A percentile compares a stretch with the other conserved stretches of the same genome.
phyloP scores from a whole-genome alignment of 1,140 invertebrate species.

The Drosophila nebulosa region DNA sequence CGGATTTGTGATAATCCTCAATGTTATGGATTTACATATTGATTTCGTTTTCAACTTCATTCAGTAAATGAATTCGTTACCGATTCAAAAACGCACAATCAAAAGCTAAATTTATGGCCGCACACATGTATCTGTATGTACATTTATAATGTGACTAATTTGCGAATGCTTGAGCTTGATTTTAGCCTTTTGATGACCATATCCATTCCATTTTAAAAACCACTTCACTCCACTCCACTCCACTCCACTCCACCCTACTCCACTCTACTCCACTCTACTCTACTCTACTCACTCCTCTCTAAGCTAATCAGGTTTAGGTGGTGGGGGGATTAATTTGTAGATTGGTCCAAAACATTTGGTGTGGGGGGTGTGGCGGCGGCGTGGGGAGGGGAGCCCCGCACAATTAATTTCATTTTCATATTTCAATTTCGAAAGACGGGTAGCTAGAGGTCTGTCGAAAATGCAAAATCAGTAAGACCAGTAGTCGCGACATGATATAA shows the following conservation, averaged over 20 bases:
- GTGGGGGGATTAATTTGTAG: background rate
- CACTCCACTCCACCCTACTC: background rate
- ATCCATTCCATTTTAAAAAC: slow-evolving; percentile 18
- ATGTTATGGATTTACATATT: background rate
- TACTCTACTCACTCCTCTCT: background rate
- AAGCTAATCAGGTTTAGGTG: slow-evolving; percentile 13
- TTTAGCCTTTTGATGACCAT: slow-evolving; percentile 34
- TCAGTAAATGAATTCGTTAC: slow-evolving; percentile 53
- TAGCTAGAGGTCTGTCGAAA: slow-evolving; percentile 55
- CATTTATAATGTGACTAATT: slow-evolving; percentile 73
- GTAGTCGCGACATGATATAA: slow-evolving; percentile 81
- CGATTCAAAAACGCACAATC: slow-evolving; percentile 36
- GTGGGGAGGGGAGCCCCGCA: background rate
- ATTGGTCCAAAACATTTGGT: background rate
- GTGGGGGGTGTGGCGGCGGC: background rate
- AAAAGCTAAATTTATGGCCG: slow-evolving; percentile 61
- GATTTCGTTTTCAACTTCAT: slow-evolving; percentile 53
- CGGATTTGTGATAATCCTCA: background rate
- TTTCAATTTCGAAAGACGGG: slow-evolving; percentile 71
- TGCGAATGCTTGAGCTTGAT: slow-evolving; percentile 25
- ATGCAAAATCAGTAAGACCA: slow-evolving; percentile 81
- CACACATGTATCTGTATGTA: slow-evolving; percentile 61
- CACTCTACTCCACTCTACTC: too few species aligned
- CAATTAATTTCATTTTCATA: slow-evolving; percentile 80
- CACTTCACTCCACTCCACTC: slow-evolving; percentile 4